phyloP scores from a whole-genome alignment of 2,797 vertebrate species.

The Psittacula echo region DNA sequence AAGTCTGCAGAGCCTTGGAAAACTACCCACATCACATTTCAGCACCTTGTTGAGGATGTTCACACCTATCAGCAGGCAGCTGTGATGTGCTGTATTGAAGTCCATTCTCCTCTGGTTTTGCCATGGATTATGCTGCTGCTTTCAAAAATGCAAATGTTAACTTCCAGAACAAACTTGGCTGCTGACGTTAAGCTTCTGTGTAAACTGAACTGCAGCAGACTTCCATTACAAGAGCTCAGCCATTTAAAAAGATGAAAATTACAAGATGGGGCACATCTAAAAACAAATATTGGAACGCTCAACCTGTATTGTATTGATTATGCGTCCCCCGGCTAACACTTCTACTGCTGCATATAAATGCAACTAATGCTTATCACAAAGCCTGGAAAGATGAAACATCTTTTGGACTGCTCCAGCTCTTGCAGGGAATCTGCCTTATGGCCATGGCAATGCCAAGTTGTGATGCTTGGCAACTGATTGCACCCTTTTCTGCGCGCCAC shows the following conservation, averaged over 20 bases:
- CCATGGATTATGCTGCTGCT: conserved; percentile 42
- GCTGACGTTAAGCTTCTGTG: conserved; percentile 60
- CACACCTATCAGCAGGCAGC: background rate
- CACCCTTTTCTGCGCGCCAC: background rate
- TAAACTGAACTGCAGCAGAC: conserved; percentile 53
- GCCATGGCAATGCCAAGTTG: background rate
- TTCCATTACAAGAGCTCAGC: conserved; percentile 53
- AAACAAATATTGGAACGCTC: conserved; percentile 51
- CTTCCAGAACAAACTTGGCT: conserved; percentile 54
- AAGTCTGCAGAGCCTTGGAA: background rate
- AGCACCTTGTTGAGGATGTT: background rate
- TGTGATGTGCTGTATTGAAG: background rate
- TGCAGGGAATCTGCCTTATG: background rate
- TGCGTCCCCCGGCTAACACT: background rate
- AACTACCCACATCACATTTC: background rate
- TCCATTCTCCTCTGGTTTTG: conserved; percentile 27
- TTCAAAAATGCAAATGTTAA: conserved; percentile 68
- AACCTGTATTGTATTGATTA: conserved; percentile 30
- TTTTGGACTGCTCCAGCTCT: background rate
- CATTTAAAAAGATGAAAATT: conserved; percentile 50
- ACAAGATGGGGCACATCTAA: conserved; percentile 14
- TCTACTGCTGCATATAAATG: conserved; percentile 11
- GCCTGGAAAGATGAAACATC: background rate
- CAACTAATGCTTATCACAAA: background rate
- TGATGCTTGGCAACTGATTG: background rate